Evolutionary conservation across 1,140 invertebrate species (phyloP), one percentile per base, ranked within the genome.

Genomic region (Trichonephila inaurata): DNA sequence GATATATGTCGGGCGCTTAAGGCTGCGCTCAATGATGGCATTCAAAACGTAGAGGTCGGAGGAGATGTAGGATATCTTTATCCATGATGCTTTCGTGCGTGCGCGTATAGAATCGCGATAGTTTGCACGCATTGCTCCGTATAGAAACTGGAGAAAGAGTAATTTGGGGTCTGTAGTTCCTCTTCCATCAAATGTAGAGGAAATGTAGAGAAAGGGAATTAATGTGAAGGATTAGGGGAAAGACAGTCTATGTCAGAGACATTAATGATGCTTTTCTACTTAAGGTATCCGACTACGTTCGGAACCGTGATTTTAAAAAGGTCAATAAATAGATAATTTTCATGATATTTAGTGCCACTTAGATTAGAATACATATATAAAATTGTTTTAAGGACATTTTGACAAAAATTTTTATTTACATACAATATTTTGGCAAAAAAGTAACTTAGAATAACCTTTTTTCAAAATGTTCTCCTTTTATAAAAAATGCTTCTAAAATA

Each of bases 101-200:
- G 24, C 18, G 72, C 4, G 0, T 28, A 19, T 40, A 28, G 28
- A 40, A 33, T 16, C 33, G 1, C 33, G 12, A 16, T 33, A 4
- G 16, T 18, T 33, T 2, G 72, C 72, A 77, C 16, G 72, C 72
- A 33, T 16, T 28, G 24, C 72, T 7, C 21, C 7, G 5, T 77
- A 21, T 69, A 6, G 66, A 77, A 77, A 77, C 72, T 33, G 72
- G 28, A 77, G 72, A 77, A 77, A 77, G 72, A 77, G 72, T 33
- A 40, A 77, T 77, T 77, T 18, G 18, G 72, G 72, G 14, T 33
- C 28, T 77, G 72, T 28, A 12, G 33, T 33, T 18, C 5, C 28
- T 28, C 24, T n/a, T 66, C 10, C 14, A n/a, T 69, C 66, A 69
- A 69, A 77, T 77, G 72, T 14, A 6, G 12, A 33, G 16, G 7